phyloP scores from a whole-genome alignment of 2,113 vertebrate species.

The Pelmatolapia mariae region DNA sequence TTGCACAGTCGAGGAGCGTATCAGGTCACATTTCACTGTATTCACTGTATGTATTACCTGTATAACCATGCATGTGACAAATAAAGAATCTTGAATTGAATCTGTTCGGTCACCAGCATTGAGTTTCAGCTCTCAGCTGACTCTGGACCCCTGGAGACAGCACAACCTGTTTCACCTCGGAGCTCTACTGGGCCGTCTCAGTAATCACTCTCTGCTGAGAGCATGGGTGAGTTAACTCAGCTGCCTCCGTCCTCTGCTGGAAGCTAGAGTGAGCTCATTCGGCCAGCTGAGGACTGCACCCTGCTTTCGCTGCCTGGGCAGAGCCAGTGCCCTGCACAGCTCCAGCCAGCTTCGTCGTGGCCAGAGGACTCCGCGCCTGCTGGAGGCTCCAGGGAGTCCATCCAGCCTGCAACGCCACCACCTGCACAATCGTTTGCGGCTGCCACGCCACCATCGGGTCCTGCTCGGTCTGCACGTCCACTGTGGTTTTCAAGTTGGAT shows the following conservation, averaged over 20 bases:
- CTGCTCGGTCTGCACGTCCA: background rate
- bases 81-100: too few relatives aligned
- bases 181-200: background rate
- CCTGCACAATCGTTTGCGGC: background rate
- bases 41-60: too few relatives aligned
- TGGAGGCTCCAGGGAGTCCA: background rate
- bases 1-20: too few relatives aligned
- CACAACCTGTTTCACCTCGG: background rate
- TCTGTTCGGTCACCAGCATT: too few relatives aligned
- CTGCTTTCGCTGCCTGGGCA: background rate
- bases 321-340: background rate
- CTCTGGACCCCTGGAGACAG: background rate
- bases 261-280: background rate
- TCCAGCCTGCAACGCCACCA: background rate
- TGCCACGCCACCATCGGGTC: background rate
- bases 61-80: too few relatives aligned
- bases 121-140: background rate
- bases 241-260: background rate
- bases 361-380: background rate
- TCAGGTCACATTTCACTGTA: too few relatives aligned
- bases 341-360: background rate
- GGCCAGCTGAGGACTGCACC: background rate
- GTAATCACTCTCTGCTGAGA: background rate
- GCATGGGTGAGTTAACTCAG: background rate
- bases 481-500: background rate